These are phyloP conservation scores for Cephonodes hylas DNA, from an alignment of 2,888 invertebrate genomes.

Conservation along the genomic window DNA sequence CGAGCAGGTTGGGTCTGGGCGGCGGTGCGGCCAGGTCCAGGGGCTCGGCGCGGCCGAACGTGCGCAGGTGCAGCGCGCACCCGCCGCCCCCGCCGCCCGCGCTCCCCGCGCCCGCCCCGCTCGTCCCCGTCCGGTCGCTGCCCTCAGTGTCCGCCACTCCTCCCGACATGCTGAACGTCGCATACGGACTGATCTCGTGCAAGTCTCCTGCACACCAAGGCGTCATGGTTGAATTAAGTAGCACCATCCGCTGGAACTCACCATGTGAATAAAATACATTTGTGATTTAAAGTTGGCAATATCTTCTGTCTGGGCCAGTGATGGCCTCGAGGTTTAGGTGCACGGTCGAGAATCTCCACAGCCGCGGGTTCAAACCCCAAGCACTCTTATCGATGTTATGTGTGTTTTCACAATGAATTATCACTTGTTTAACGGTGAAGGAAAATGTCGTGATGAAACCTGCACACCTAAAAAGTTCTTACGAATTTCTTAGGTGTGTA, in stretches of 20 bases:
- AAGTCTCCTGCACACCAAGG: constrained; percentile 62
- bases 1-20: constrained; percentile 52
- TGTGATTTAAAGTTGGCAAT: no score
- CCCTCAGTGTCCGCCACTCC: constrained; percentile 61
- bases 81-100: constrained; percentile 41
- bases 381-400: no score
- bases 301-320: no score
- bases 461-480: no score
- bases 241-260: background rate
- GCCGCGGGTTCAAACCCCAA: no score
- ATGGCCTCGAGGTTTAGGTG: no score
- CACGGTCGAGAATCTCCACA: no score
- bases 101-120: constrained; percentile 41
- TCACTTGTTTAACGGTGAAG: no score
- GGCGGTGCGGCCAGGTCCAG: constrained; percentile 54
- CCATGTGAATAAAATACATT: no score
- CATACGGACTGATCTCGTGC: constrained; percentile 89
- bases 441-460: no score
- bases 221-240: background rate
- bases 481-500: no score
- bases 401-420: no score
- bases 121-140: constrained; percentile 60
- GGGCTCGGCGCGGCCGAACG: constrained; percentile 50
- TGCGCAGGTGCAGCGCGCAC: constrained; percentile 57
- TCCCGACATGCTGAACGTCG: constrained; percentile 87